A percentile compares a stretch with the other conserved stretches of the same genome.
Conservation (phyloP, 2,113 vertebrate genomes). For the Mus pahari region DNA sequence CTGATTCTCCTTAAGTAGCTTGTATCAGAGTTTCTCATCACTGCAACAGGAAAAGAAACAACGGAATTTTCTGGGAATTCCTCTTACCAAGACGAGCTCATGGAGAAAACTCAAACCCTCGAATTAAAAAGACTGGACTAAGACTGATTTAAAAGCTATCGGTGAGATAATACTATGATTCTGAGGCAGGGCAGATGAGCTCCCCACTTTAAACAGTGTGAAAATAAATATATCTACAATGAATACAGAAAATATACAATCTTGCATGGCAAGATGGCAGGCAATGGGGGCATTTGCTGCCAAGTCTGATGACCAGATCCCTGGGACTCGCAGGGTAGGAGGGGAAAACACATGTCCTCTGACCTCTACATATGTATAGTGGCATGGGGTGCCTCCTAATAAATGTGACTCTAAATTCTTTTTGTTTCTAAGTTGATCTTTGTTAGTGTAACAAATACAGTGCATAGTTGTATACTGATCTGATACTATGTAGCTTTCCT, state of each 20-base stretch:
- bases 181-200: background rate
- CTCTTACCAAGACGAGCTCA: rapidly evolving
- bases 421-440: background rate
- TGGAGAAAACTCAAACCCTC: background rate
- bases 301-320: background rate
- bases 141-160: background rate
- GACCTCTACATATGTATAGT: background rate
- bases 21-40: background rate
- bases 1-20: background rate
- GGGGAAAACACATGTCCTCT: background rate
- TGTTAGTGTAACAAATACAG: background rate
- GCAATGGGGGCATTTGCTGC: background rate
- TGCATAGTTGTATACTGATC: background rate
- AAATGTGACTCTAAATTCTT: background rate
- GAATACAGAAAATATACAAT: background rate
- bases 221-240: background rate
- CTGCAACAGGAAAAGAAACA: background rate
- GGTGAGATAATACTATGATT: background rate
- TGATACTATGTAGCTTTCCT: background rate
- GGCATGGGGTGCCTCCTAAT: background rate
- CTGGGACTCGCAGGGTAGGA: background rate
- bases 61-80: no score
- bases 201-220: background rate
- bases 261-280: background rate
- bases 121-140: background rate